Conservation (phyloP, 1,140 invertebrate species). For the Plectrocnemia conspersa region DNA sequence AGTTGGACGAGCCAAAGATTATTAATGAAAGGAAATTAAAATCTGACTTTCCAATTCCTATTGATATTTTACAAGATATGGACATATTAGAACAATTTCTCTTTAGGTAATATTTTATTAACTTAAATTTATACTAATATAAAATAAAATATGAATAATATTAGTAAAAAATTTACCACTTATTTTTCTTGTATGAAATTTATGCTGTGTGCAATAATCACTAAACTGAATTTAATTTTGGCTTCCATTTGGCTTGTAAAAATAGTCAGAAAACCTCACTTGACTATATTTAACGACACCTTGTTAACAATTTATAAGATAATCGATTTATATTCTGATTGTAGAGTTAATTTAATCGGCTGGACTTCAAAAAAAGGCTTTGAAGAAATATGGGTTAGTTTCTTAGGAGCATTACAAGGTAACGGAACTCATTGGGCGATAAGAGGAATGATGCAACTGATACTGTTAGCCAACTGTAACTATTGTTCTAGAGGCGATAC, state of each 20-base stretch:
- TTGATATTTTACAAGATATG: slow-evolving; percentile 66
- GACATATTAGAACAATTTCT: slow-evolving; percentile 69
- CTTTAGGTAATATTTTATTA: slow-evolving; percentile 59
- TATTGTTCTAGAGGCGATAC: slow-evolving; percentile 17
- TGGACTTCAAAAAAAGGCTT: slow-evolving; percentile 83
- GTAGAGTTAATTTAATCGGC: slow-evolving; percentile 64
- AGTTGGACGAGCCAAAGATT: not conserved
- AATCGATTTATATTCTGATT: too few relatives aligned
- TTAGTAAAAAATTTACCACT: too few relatives aligned
- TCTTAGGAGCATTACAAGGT: slow-evolving; percentile 71
- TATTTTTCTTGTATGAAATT: too few relatives aligned
- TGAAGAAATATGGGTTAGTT: slow-evolving; percentile 90
- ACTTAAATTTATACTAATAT: too few relatives aligned
- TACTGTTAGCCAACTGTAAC: slow-evolving; percentile 34
- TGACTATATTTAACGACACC: too few relatives aligned
- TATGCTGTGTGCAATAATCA: too few relatives aligned
- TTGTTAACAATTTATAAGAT: too few relatives aligned
- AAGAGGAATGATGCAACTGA: slow-evolving; percentile 46
- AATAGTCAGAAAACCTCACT: too few relatives aligned
- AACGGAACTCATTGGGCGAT: slow-evolving; percentile 48
- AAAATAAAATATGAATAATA: too few relatives aligned
- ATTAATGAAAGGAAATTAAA: slow-evolving; percentile 38
- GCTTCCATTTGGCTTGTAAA: too few relatives aligned
- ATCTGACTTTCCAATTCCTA: slow-evolving; percentile 45
- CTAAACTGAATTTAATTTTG: too few relatives aligned